phyloP scores from a whole-genome alignment of 2,113 vertebrate genomes.

The Tragelaphus imberbis region DNA sequence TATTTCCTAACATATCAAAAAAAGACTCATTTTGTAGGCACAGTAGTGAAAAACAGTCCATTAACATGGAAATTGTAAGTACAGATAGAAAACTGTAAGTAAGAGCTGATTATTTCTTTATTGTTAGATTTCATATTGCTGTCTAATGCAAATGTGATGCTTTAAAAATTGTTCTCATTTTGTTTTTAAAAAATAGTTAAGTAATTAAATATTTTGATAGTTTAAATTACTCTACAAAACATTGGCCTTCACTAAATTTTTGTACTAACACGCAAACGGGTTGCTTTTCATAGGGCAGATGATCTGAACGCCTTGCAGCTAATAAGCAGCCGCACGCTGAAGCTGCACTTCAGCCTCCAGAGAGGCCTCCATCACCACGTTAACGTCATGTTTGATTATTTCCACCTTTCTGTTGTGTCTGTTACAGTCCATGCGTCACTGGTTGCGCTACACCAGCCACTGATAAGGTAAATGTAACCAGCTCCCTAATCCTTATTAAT shows the following conservation, averaged over 20 bases:
- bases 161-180: slow-evolving; percentile 40
- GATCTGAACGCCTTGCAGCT: slow-evolving; percentile 92
- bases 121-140: not conserved
- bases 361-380: slow-evolving; percentile 96
- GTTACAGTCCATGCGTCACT: slow-evolving; percentile 94
- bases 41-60: not conserved
- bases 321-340: slow-evolving; percentile 95
- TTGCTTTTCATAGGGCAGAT: slow-evolving; percentile 84
- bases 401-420: slow-evolving; percentile 97
- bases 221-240: slow-evolving; percentile 15
- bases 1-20: not conserved
- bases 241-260: not conserved
- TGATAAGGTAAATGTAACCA: slow-evolving; percentile 89
- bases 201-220: not conserved
- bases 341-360: slow-evolving; percentile 96
- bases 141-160: not conserved
- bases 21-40: not conserved
- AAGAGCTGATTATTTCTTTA: not conserved
- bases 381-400: slow-evolving; percentile 99
- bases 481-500: not conserved
- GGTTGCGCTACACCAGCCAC: slow-evolving; percentile 96
- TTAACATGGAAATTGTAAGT: not conserved
- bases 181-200: slow-evolving; percentile 7
- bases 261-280: slow-evolving; percentile 11
- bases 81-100: not conserved